These are phyloP conservation scores for Grantiella picta DNA, from an alignment of 2,113 vertebrate genomes.

Conservation along the genomic window DNA sequence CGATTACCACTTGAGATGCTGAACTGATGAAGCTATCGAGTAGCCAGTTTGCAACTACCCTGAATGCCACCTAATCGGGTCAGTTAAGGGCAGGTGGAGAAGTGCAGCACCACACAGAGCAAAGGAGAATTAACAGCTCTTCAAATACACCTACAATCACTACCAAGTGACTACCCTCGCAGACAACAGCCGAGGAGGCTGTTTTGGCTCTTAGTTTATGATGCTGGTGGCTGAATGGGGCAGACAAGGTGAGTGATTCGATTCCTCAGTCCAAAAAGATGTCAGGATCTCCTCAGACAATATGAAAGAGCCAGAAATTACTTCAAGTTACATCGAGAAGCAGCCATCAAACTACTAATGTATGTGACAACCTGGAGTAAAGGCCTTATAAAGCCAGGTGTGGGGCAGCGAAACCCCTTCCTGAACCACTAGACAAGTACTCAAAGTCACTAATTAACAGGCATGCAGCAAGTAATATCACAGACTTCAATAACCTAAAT, in stretches of 20 bases:
- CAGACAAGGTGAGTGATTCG: rapidly evolving
- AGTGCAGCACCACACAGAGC: not conserved
- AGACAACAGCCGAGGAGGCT: not conserved
- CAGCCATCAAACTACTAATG: not conserved
- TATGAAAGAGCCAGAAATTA: not conserved
- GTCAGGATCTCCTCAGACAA: not conserved
- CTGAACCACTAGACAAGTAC: not conserved
- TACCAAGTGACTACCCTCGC: not conserved
- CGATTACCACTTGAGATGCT: not conserved
- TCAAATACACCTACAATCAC: not conserved
- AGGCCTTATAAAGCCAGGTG: not conserved
- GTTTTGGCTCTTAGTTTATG: not conserved
- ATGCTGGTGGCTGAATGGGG: not conserved
- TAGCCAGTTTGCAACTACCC: not conserved
- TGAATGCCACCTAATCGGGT: not conserved
- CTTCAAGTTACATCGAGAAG: not conserved
- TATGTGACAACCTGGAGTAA: not conserved
- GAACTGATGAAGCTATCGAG: rapidly evolving
- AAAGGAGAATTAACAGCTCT: not conserved
- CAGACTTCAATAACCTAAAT: not conserved
- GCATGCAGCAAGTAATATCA: not conserved
- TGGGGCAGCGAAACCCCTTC: not conserved
- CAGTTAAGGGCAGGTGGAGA: not conserved
- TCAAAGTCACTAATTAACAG: not conserved
- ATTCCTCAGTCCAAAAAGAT: not conserved